A percentile compares a stretch with the other conserved stretches of the same genome.
Conservation (phyloP, 2,888 invertebrate species). For the Ethmia dodecea region DNA sequence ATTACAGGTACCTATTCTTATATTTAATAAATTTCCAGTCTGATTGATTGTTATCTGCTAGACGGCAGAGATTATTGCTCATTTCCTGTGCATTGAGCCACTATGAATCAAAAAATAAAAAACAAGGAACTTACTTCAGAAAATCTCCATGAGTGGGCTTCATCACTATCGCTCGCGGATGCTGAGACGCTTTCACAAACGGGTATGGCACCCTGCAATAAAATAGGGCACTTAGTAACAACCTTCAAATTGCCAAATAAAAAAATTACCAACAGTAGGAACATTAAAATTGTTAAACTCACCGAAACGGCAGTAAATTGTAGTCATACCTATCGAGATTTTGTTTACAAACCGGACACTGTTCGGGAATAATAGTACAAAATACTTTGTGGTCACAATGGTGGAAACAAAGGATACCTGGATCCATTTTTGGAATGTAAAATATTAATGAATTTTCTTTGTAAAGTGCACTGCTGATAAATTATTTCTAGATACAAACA, state of each 20-base stretch:
- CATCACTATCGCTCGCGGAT: slow-evolving; percentile 89
- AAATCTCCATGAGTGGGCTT: slow-evolving; percentile 93
- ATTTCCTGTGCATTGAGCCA: no score
- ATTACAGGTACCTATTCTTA: no score
- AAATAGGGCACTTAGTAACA: slow-evolving; percentile 52
- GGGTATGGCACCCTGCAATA: slow-evolving; percentile 88
- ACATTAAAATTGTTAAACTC: slow-evolving; percentile 20
- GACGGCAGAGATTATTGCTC: background rate
- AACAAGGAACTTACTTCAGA: slow-evolving; percentile 81
- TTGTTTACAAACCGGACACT: slow-evolving; percentile 87
- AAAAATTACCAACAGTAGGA: background rate
- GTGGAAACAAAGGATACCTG: slow-evolving; percentile 93
- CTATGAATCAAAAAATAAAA: no score
- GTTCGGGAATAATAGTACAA: slow-evolving; percentile 86
- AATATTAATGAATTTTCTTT: slow-evolving; percentile 40
- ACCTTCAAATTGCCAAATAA: slow-evolving; percentile 25
- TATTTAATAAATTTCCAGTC: background rate
- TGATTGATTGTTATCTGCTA: background rate
- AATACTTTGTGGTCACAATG: slow-evolving; percentile 91
- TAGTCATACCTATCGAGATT: slow-evolving; percentile 77
- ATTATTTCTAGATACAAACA: slow-evolving; percentile 15
- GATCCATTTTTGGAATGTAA: slow-evolving; percentile 76
- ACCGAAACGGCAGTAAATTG: slow-evolving; percentile 87
- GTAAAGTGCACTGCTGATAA: slow-evolving; percentile 30
- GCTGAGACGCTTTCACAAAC: slow-evolving; percentile 87